A percentile compares a stretch with the other conserved stretches of the same genome.
Evolutionary conservation across 2,113 vertebrate species (phyloP).

Genomic region (Phycodurus eques): DNA sequence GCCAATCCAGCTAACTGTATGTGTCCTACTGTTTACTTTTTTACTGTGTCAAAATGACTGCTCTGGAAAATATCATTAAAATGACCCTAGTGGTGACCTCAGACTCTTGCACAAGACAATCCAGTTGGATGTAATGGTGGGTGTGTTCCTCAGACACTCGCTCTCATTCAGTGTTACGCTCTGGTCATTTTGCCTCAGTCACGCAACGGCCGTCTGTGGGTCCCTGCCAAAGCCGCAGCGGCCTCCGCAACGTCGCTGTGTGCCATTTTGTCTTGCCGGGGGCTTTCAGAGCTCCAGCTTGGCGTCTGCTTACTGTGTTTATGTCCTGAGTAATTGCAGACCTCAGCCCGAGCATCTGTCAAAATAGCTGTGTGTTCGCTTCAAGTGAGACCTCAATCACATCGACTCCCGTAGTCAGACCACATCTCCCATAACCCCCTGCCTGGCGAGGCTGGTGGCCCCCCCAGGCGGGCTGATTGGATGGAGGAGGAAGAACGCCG

Average conservation of each 20-base stretch:
- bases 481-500: constrained; percentile 39
- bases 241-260: constrained; percentile 43
- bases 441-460: constrained; percentile 31
- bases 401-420: constrained; percentile 52
- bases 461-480: constrained; percentile 43
- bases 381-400: constrained; percentile 63
- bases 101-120: constrained; percentile 13
- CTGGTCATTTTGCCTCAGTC: constrained; percentile 52
- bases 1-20: background rate
- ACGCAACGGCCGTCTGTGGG: constrained; percentile 43
- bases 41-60: background rate
- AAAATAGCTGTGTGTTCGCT: constrained; percentile 57
- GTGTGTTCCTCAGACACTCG: constrained; percentile 20
- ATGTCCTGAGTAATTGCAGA: constrained; percentile 73
- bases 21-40: background rate
- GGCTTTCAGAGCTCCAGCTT: constrained; percentile 43
- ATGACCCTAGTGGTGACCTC: background rate
- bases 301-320: constrained; percentile 59
- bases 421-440: constrained; percentile 56
- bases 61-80: background rate
- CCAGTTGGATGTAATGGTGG: constrained; percentile 8
- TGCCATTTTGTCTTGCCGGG: constrained; percentile 54
- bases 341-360: constrained; percentile 70
- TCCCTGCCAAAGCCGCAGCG: constrained; percentile 52
- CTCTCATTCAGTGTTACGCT: constrained; percentile 13